Base-by-base conservation (phyloP, 2,113 vertebrate genomes). In the Crocuta crocuta region DNA sequence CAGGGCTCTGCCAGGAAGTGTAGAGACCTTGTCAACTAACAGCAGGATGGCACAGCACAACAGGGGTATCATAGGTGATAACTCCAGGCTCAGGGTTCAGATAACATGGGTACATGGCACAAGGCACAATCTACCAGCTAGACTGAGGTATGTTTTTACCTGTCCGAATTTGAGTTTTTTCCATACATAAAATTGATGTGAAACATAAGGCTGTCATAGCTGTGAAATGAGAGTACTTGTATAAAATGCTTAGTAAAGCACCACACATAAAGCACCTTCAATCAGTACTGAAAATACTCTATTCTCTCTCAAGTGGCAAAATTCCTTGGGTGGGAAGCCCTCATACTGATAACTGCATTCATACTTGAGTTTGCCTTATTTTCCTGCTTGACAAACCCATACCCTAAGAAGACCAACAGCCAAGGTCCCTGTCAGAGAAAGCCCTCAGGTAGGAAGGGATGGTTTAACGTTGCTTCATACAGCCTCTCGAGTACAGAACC, bases 401-500 rank as follows among this genome's bases (percentile, higher is more conserved):
- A 19, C 13, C 9, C 50, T 45, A 10, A 39, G 66, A 50, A 89
- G 23, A 3, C 16, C n/a, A 43, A 50, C 2, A n/a, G 13, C 66
- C 21, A 66, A 71, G 17, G 33, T 79, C 24, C 5, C 12, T 5
- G 26, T 8, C 43, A 71, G 33, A 4, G 24, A 33, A 50, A 12
- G 4, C 11, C 21, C 15, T 26, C 10, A 0, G 13, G 26, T 8
- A 9, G n/a, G 23, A 23, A 85, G 35, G 55, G 7, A 35, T 0
- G 0, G 2, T 5, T 89, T 11, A 26, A 4, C 21, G 39, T 2
- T 3, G 1, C 19, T 65, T 19, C 6, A 53, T 0, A 0, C 4
- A 39, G 13, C 16, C 35, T 58, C 8, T 19, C 0, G 1, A n/a
- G 55, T 5, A 55, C 5, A 66, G 19, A 13, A 5, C 10, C 0